Conservation (phyloP, 1,140 invertebrate species). For the Plodia interpunctella region DNA sequence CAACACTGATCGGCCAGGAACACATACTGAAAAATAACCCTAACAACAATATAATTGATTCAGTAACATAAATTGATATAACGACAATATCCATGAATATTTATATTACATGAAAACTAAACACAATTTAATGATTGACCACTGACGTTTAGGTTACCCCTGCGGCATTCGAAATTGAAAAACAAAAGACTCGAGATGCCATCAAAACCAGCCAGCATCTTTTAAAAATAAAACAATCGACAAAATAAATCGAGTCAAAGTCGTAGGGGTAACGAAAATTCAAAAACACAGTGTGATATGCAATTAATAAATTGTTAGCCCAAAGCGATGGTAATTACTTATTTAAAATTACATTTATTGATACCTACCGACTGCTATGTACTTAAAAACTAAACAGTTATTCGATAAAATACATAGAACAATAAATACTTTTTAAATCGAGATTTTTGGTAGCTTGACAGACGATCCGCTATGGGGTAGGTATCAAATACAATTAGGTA, state of each 20-base stretch:
- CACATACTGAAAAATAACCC: constrained; percentile 40
- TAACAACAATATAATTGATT: constrained; percentile 48
- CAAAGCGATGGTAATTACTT: constrained; percentile 40
- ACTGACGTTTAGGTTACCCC: constrained; percentile 13
- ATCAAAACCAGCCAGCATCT: background rate
- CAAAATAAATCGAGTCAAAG: background rate
- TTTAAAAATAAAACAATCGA: constrained; percentile 3
- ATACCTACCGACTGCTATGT: constrained; percentile 24
- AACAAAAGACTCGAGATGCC: background rate
- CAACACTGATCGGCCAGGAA: constrained; percentile 31
- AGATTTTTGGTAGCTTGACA: constrained; percentile 15
- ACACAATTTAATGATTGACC: constrained; percentile 7
- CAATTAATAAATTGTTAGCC: constrained; percentile 39
- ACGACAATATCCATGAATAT: constrained; percentile 27
- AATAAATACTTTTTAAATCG: constrained; percentile 18
- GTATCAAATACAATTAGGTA: constrained; percentile 19
- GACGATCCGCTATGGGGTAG: constrained; percentile 13
- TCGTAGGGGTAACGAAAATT: constrained; percentile 17
- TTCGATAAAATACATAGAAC: constrained; percentile 22
- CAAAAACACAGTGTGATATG: constrained; percentile 32
- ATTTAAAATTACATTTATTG: constrained; percentile 20
- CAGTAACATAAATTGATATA: constrained; percentile 37
- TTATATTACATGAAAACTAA: constrained; percentile 17
- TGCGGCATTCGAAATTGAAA: background rate
- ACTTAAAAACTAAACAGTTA: constrained; percentile 57